Base-by-base conservation (phyloP, 1,140 invertebrate species). In the Aphelinus atriplicis region DNA sequence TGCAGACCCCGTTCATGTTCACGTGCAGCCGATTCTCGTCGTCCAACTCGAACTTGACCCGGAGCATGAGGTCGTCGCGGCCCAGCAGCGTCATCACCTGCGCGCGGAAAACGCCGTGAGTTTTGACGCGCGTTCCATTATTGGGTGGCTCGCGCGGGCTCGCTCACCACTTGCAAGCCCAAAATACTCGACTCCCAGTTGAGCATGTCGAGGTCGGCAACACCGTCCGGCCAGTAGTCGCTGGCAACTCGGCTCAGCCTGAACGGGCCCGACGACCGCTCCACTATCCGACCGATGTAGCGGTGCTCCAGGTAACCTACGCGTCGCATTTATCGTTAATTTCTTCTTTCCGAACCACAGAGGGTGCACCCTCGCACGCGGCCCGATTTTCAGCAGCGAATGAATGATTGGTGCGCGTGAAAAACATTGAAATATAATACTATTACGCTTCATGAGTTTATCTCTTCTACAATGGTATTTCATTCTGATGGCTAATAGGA, bases 141-240 rank as follows among this genome's bases (percentile, higher is more conserved):
- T 26, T 26, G 26, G 26, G 26, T 26, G 26, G 26, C 7, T 60
- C 58, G 26, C 26, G 9, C 5, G 6, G 51, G 26, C 1, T 66
- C 3, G 9, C 43, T 55, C 6, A 66, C 84, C 72, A 85, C 83
- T 73, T 77, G 77, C 5, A 83, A 83, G 1, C 79, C 80, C 43
- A 80, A 50, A 26, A 88, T 77, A 64, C 82, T 82, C 53, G 85
- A 83, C 1, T 84, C 80, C 87, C 88, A 89, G 77, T 87, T 84
- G 72, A 91, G 91, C 84, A 92, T 92, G 81, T 94, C 92, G 79
- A 94, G 50, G 56, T 3, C 2, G 7, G 91, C 92, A 1, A 91
- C 92, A 1, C 92, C 93, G 84, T 94, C 91, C 2, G 2, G 26
- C 26, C 26, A 26, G 26, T 26, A 26, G 26, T 79, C 83, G 61